These are phyloP conservation scores for Scaeva pyrastri DNA, from an alignment of 2,888 invertebrate species.

Conservation along the genomic window DNA sequence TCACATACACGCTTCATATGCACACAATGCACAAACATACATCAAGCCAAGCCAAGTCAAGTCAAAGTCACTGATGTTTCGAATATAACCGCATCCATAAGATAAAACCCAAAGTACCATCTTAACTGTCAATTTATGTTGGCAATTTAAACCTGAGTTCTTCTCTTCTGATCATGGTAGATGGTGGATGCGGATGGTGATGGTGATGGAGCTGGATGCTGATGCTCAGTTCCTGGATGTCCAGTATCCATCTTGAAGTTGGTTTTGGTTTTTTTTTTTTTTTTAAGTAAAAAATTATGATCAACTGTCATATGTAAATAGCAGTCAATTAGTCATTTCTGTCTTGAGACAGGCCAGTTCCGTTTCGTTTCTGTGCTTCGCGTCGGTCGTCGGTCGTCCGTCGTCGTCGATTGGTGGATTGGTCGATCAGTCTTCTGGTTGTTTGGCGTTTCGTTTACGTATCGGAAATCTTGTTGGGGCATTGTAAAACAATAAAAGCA, in stretches of 20 bases:
- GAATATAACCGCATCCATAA: conserved; percentile 9
- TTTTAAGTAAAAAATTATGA: conserved; percentile 54
- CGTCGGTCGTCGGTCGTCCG: background rate
- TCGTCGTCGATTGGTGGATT: background rate
- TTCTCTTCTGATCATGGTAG: background rate
- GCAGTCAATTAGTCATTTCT: conserved; percentile 76
- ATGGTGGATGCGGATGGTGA: too few relatives aligned
- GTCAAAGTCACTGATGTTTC: background rate
- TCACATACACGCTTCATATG: conserved; percentile 29
- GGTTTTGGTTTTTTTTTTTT: background rate
- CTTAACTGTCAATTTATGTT: conserved; percentile 65
- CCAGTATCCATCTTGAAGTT: background rate
- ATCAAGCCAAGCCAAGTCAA: conserved; percentile 28
- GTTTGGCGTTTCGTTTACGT: background rate
- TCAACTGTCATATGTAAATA: conserved; percentile 76
- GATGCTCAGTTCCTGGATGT: conserved; percentile 24
- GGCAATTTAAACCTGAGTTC: conserved; percentile 39
- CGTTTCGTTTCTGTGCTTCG: conserved; percentile 6
- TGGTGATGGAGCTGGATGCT: background rate
- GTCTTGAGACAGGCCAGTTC: conserved; percentile 60
- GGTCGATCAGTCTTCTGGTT: background rate
- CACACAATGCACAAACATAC: background rate
- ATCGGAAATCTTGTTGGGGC: conserved; percentile 23
- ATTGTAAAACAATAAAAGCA: conserved; percentile 70
- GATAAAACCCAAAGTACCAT: conserved; percentile 53